A percentile compares a stretch with the other conserved stretches of the same genome.
Evolutionary conservation across 2,113 vertebrate species (phyloP).

Genomic region (Corydoras maculifer): DNA sequence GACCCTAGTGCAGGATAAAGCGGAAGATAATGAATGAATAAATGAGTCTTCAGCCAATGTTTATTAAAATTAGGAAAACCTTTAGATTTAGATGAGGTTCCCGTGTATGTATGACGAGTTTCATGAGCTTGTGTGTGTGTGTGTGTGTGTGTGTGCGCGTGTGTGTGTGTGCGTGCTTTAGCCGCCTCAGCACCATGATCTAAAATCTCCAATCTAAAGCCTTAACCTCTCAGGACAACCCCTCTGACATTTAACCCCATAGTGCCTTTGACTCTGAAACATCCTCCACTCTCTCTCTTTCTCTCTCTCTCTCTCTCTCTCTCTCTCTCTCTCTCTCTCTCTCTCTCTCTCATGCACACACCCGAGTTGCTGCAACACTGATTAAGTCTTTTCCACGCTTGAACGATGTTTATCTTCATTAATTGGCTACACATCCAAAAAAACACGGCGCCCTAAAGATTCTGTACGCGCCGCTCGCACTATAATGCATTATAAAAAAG

Average conservation of each 20-base stretch:
- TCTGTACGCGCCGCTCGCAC: background rate
- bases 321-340: too few species aligned
- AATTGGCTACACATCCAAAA: background rate
- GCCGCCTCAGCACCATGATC: background rate
- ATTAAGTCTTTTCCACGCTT: background rate
- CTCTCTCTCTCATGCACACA: background rate
- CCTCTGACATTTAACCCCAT: constrained; percentile 17
- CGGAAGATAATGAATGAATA: too few species aligned
- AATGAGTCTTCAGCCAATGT: too few species aligned
- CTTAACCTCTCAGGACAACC: constrained; percentile 19
- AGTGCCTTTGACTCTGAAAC: constrained; percentile 14
- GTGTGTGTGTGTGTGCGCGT: background rate
- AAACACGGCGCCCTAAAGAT: constrained; percentile 11
- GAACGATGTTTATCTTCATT: constrained; percentile 8
- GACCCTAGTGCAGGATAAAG: too few species aligned
- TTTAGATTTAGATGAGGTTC: too few species aligned
- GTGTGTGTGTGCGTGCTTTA: background rate
- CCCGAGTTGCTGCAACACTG: too few species aligned
- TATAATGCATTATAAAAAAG: background rate
- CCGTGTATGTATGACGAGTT: too few species aligned
- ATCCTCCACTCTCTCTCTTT: background rate
- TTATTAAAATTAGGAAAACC: too few species aligned
- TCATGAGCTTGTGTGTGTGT: too few species aligned
- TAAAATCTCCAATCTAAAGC: constrained; percentile 6
- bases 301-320: background rate